These are phyloP conservation scores for Lycophotia porphyrea DNA, from an alignment of 2,888 invertebrate genomes.

Conservation along the genomic window DNA sequence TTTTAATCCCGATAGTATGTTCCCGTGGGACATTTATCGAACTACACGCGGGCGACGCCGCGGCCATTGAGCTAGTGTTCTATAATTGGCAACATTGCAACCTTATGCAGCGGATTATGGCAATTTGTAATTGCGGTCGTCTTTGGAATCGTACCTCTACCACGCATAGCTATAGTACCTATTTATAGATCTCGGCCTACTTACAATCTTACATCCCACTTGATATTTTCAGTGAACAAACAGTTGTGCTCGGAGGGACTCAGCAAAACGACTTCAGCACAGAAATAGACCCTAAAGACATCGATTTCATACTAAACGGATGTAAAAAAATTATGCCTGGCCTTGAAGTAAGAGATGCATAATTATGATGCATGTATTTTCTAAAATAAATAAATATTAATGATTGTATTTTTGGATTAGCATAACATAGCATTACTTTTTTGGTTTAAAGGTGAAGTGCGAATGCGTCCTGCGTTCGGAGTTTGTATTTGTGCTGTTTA, in stretches of 20 bases:
- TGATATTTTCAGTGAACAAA: constrained; percentile 70
- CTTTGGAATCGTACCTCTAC: neutral
- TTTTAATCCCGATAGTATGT: too few relatives aligned
- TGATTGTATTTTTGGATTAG: too few relatives aligned
- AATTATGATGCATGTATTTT: neutral
- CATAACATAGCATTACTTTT: neutral
- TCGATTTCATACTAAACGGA: constrained; percentile 91
- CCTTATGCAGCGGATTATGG: neutral
- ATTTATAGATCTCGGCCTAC: neutral
- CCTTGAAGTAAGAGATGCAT: constrained; percentile 86
- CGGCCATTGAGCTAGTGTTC: too few relatives aligned
- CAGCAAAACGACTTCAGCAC: constrained; percentile 92
- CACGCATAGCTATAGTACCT: neutral
- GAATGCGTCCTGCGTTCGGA: neutral
- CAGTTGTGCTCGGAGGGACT: constrained; percentile 94
- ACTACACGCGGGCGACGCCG: too few relatives aligned
- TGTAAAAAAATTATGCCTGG: constrained; percentile 91
- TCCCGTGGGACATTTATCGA: too few relatives aligned
- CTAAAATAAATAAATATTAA: neutral
- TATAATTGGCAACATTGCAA: neutral
- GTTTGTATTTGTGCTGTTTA: neutral
- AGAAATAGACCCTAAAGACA: constrained; percentile 88
- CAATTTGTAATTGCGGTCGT: neutral
- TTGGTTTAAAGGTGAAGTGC: neutral
- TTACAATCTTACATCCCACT: too few relatives aligned